Base-by-base conservation (phyloP, 2,113 vertebrate genomes). In the Pterophyllum scalare region DNA sequence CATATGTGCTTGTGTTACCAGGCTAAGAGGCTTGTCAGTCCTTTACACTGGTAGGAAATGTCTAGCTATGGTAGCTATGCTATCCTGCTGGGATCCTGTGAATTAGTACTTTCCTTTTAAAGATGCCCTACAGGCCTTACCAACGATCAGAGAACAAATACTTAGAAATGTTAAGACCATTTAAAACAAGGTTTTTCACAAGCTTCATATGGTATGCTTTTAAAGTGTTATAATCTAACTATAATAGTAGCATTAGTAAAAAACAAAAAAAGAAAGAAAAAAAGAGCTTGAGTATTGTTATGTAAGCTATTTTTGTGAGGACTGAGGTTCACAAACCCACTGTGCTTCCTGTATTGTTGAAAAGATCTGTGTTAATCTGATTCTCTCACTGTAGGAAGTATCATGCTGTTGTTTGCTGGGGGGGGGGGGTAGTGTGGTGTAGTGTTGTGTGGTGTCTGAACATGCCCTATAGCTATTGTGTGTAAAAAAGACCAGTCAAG, bases 61-160 rank as follows among this genome's bases (percentile, higher is more conserved):
- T 88, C 79, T 79, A 2, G 70, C 65, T 86, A 43, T 87, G 80
- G 81, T 72, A 86, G 77, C 77, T 88, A 81, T 92, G 88, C 89
- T 80, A 84, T 88, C 89, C 85, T 90, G 86, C 82, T 90, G 84
- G 84, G 89, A 87, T 91, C 78, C 90, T 64, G 84, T 87, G 75
- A 56, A 46, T 89, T 64, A 64, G 77, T 79, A 40, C 62, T 76
- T 80, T 43, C 76, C 77, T 77, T 52, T 54, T 80, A 84, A 91
- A 88, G 62, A 89, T 12, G 76, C 80, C 90, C 83, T 38, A 8
- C 19, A 88, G 90, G 83, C 87, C 79, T 49, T 26, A 61, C 22
- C 79, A 76, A 43, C 60, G 22, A 79, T 79, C 59, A 86, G 56
- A 80, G 57, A 83, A 85, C 74, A 86, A 82, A 89, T 52, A 72